phyloP scores from a whole-genome alignment of 2,888 invertebrate species.

The Erpobdella octoculata region DNA sequence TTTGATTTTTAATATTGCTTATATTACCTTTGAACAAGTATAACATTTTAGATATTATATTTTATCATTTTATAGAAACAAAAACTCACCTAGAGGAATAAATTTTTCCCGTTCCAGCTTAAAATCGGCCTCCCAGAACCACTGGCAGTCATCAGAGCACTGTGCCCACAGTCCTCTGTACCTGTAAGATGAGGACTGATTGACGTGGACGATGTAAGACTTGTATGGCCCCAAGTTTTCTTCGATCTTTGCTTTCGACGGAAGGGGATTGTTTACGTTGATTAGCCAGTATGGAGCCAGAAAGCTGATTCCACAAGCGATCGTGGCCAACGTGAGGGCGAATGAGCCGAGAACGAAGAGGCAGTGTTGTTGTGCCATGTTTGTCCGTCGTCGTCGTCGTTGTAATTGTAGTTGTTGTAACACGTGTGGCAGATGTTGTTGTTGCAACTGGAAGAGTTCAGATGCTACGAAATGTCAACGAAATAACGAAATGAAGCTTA shows the following conservation, averaged over 20 bases:
- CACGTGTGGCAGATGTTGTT: no score
- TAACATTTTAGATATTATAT: not conserved
- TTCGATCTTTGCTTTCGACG: not conserved
- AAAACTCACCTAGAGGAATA: slow-evolving; percentile 25
- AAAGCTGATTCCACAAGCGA: slow-evolving; percentile 32
- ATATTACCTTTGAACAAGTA: not conserved
- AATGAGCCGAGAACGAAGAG: slow-evolving; percentile 29
- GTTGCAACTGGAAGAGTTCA: no score
- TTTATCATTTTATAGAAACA: not conserved
- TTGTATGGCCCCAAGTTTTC: not conserved
- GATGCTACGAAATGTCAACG: no score
- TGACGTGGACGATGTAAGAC: slow-evolving; percentile 17
- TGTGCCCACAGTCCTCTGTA: slow-evolving; percentile 32
- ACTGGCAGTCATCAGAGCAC: slow-evolving; percentile 29
- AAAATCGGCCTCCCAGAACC: slow-evolving; percentile 31
- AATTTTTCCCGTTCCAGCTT: slow-evolving; percentile 22
- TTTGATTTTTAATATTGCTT: no score
- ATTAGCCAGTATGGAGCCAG: slow-evolving; percentile 31
- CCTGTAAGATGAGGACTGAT: slow-evolving; percentile 14
- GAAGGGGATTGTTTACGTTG: slow-evolving; percentile 25
- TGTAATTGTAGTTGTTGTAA: not conserved
- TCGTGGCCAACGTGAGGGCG: slow-evolving; percentile 22
- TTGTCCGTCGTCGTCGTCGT: not conserved
- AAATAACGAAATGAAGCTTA: no score
- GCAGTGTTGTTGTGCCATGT: slow-evolving; percentile 28